phyloP scores from a whole-genome alignment of 2,888 invertebrate genomes.

The Digitonthophagus gazella region DNA sequence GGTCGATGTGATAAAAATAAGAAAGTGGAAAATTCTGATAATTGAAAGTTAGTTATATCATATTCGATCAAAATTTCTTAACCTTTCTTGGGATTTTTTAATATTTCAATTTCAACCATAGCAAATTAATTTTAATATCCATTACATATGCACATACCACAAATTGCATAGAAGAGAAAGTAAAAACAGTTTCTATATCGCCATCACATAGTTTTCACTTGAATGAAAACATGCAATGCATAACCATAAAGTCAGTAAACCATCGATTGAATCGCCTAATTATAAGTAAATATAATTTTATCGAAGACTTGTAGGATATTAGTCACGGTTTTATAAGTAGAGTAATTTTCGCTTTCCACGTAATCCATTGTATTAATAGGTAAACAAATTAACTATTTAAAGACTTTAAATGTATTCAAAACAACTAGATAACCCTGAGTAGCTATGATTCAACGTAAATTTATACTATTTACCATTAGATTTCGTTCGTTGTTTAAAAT shows the following conservation, averaged over 20 bases:
- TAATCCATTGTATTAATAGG: not conserved
- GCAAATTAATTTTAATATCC: no score
- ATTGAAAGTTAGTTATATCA: no score
- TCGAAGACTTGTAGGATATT: no score
- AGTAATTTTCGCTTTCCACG: no score
- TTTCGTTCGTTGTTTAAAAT: no score
- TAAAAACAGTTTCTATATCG: not conserved
- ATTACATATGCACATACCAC: not conserved
- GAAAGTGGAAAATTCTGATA: no score
- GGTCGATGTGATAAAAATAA: no score
- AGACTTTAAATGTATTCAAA: not conserved
- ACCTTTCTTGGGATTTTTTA: no score
- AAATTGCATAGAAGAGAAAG: not conserved
- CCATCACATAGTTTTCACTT: not conserved
- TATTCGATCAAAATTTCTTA: no score
- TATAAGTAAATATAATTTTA: no score
- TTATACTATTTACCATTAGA: not conserved
- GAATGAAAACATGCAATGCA: not conserved
- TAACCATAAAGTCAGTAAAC: not conserved
- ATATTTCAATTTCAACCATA: no score
- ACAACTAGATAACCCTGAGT: not conserved
- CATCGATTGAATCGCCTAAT: not conserved
- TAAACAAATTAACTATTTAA: not conserved
- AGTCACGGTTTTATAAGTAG: no score
- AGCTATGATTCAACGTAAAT: not conserved